These are phyloP conservation scores for Drosophila neutralis DNA, from an alignment of 2,888 invertebrate species.

Conservation along the genomic window DNA sequence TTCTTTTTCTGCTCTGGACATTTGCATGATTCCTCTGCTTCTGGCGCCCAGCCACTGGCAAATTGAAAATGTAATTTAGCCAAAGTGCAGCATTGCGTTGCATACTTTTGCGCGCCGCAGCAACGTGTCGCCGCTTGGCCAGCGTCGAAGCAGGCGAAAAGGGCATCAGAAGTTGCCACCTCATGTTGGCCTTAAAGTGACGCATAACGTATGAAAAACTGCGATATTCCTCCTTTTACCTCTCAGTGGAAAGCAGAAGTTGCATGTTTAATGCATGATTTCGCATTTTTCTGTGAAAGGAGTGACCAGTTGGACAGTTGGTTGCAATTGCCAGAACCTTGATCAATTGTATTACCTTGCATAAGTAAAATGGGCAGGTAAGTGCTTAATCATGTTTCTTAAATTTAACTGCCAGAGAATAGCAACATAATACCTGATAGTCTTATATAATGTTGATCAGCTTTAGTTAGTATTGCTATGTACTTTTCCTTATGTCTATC, in stretches of 20 bases:
- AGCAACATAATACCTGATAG: not conserved
- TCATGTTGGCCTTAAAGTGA: slow-evolving; percentile 52
- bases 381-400: not conserved
- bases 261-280: slow-evolving; percentile 67
- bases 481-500: not conserved
- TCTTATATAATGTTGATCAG: not conserved
- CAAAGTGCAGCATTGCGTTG: slow-evolving; percentile 72
- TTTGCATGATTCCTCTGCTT: slow-evolving; percentile 46
- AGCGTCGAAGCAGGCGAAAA: slow-evolving; percentile 55
- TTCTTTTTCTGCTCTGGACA: slow-evolving; percentile 20
- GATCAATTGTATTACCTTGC: slow-evolving; percentile 40
- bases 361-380: not conserved
- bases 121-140: slow-evolving; percentile 43
- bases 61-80: slow-evolving; percentile 79
- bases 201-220: slow-evolving; percentile 64
- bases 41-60: slow-evolving; percentile 56
- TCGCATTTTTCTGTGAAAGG: slow-evolving; percentile 41
- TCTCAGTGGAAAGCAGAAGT: slow-evolving; percentile 29
- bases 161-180: slow-evolving; percentile 36
- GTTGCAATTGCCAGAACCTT: slow-evolving; percentile 30
- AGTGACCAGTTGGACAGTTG: slow-evolving; percentile 37
- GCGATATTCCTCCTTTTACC: slow-evolving; percentile 31
- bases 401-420: not conserved
- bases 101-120: slow-evolving; percentile 48
- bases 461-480: not conserved